Evolutionary conservation across 2,797 vertebrate genomes (phyloP).

Genomic region (Antrozous pallidus): DNA sequence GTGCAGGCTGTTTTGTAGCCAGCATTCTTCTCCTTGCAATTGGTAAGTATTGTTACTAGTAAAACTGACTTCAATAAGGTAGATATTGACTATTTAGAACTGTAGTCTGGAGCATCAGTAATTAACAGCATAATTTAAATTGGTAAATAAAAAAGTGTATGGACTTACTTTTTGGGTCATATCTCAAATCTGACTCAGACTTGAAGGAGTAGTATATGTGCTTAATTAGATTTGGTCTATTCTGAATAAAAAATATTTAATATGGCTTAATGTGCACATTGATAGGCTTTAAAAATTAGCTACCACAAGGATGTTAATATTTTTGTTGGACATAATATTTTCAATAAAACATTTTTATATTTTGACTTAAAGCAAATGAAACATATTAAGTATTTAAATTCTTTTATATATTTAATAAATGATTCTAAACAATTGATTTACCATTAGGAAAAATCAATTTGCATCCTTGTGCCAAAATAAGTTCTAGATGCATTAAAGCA

Average conservation of each 20-base stretch:
- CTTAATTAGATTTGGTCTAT: not conserved
- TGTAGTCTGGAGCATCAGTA: not conserved
- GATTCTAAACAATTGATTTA: slow-evolving; percentile 21
- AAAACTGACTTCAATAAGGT: not conserved
- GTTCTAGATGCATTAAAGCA: not conserved
- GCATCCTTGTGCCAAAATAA: not conserved
- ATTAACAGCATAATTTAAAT: slow-evolving; percentile 11
- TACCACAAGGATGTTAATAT: not conserved
- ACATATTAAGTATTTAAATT: slow-evolving; percentile 6
- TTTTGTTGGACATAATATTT: slow-evolving; percentile 27
- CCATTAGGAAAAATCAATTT: slow-evolving; percentile 31
- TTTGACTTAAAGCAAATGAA: slow-evolving; percentile 38
- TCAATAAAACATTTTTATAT: slow-evolving; percentile 7
- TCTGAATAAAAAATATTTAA: not conserved
- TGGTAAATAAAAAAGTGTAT: not conserved
- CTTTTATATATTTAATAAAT: not conserved
- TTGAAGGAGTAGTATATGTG: not conserved
- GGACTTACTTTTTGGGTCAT: not conserved
- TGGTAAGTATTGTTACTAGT: slow-evolving; percentile 85
- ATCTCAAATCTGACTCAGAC: not conserved
- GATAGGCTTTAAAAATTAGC: slow-evolving; percentile 36
- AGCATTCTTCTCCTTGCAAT: slow-evolving; percentile 97
- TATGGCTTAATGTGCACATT: slow-evolving; percentile 5
- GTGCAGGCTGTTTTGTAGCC: slow-evolving; percentile 98
- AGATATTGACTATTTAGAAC: not conserved